Base-by-base conservation (phyloP, 2,113 vertebrate species). In the Sapayoa aenigma region DNA sequence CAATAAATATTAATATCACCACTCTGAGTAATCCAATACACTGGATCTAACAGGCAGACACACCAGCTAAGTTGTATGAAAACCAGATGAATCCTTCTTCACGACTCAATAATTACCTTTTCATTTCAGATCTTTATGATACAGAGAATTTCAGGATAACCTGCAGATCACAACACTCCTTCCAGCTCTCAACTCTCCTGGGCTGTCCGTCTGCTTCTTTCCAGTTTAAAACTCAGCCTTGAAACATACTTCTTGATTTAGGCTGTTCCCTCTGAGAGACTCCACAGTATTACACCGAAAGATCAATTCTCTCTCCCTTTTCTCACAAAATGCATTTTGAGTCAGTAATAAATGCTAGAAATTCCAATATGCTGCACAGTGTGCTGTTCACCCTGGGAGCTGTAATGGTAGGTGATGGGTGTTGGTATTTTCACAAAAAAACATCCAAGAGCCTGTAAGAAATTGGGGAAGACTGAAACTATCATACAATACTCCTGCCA, bases 221-320 rank as follows among this genome's bases (percentile, higher is more conserved):
- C 85, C 78, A 66, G 68, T 59, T 95, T 77, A 87, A 60, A 93
- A 20, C 33, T 78, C 92, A 77, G 78, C 71, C 73, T 75, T 44
- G 28, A 67, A 94, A 81, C 46, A 58, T 46, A 84, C 14, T 67
- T 96, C 93, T 94, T 92, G 84, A 95, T 94, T 88, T 90, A 85
- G 37, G 68, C 31, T 75, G 49, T 15, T 89, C 60, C 89, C 90
- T 65, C 9, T 0, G 47, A 95, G 52, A 90, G 27, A 66, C 25
- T 90, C 76, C 69, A 39, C 30, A 56, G 50, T 60, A 84, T 79
- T 90, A 84, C 68, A 74, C 12, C 17, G 28, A 85, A 75, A 83
- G 74, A 97, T 72, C 94, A 80, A 58, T 58, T 95, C 42, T 74
- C 56, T 28, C 16, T 30, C 39, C 27, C 27, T 72, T 91, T 82